These are phyloP conservation scores for Corythucha ciliata DNA, from an alignment of 2,888 invertebrate species.

Conservation along the genomic window DNA sequence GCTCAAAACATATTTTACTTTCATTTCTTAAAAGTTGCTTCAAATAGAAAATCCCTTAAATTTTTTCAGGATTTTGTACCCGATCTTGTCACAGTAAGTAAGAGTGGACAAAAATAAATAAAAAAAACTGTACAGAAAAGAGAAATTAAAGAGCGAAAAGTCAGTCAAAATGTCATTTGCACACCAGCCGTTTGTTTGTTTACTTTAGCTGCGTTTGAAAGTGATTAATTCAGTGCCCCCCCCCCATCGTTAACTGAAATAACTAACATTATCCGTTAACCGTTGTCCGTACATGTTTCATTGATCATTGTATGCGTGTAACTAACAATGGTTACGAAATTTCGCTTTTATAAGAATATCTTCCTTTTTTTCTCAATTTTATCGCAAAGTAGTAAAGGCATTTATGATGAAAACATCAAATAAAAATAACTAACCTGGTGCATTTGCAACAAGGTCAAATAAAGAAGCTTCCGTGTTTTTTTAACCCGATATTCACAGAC, in stretches of 20 bases:
- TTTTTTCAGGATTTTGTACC: constrained; percentile 47
- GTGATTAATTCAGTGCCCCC: neutral
- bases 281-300: neutral
- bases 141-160: no score
- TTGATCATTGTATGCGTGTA: no score
- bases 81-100: constrained; percentile 47
- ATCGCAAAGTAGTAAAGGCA: constrained; percentile 2
- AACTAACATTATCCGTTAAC: neutral
- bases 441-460: constrained; percentile 31
- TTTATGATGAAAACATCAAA: neutral
- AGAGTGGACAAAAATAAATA: no score
- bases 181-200: constrained; percentile 19
- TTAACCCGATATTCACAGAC: no score
- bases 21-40: no score
- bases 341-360: no score
- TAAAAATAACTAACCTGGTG: constrained; percentile 26
- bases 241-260: neutral
- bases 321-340: no score
- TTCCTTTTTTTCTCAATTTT: neutral
- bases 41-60: no score
- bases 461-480: neutral
- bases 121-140: no score
- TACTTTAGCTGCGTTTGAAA: neutral
- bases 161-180: constrained; percentile 34
- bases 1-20: no score